Conservation (phyloP, 2,888 invertebrate species). For the Cephus sareptanus region DNA sequence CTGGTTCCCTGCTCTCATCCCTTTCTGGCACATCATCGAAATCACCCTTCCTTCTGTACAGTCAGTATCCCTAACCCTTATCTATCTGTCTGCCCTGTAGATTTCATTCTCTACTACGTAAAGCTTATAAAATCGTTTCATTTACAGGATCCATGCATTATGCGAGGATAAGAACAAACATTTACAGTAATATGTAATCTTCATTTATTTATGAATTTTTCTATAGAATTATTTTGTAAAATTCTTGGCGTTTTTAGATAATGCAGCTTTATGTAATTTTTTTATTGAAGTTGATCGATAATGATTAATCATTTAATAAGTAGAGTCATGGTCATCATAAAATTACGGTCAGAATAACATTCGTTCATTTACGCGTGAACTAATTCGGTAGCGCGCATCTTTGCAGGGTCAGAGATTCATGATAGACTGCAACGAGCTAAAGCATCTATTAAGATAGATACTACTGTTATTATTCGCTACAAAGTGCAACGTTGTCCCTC, state of each 20-base stretch:
- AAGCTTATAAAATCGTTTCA: not conserved
- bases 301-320: not conserved
- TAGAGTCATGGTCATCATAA: not conserved
- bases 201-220: not conserved
- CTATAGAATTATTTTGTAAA: not conserved
- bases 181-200: not conserved
- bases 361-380: not conserved
- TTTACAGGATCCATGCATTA: not conserved
- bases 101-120: not conserved
- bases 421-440: not conserved
- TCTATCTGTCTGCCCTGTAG: not conserved
- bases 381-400: not conserved
- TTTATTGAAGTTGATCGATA: not conserved
- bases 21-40: not conserved
- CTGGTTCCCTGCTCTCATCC: constrained; percentile 4
- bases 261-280: not conserved
- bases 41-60: not conserved
- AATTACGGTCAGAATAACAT: not conserved
- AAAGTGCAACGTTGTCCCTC: constrained; percentile 30
- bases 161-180: not conserved
- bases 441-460: not conserved
- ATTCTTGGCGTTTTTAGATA: not conserved
- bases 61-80: not conserved
- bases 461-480: constrained; percentile 7
- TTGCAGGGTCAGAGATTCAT: not conserved